Evolutionary conservation across 2,797 vertebrate genomes (phyloP), one percentile per base, ranked within the genome.

Genomic region (Dromococcyx pavoninus): DNA sequence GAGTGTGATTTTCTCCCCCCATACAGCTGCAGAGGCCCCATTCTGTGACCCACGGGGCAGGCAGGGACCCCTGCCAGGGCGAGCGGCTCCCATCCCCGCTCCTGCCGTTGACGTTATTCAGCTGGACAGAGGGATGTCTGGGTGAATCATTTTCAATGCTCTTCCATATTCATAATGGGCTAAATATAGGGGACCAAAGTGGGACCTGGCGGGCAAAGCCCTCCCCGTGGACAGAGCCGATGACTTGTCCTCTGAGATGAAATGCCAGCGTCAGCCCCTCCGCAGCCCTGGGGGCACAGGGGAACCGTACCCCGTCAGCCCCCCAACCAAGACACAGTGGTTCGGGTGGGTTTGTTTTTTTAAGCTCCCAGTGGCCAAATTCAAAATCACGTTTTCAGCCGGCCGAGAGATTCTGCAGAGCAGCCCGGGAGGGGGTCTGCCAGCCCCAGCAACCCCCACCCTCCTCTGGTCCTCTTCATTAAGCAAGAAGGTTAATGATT

Each of bases 111-210:
- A 99, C n/a, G 96, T 98, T 98, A 99, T 99, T 97, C 96, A 89
- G 98, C 98, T 88, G 97, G 99, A 99, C 98, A 99, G 98, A 98
- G 97, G 93, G 97, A 97, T 98, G 99, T 99, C 99, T 96, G 96
- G 96, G 97, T 96, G 96, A 98, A 99, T 99, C 98, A 99, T 98
- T 98, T 98, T 99, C 98, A 99, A 89, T 62, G 86, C 97, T 98
- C 97, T 97, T 98, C 98, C 98, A 98, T 99, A 98, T 98, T 99
- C 98, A 98, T 99, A 98, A 98, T 97, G 98, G 97, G 98, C 98
- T 98, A 98, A 98, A 99, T 98, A 98, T 98, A 98, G 98, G 97
- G 96, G 97, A 97, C 94, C 89, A 97, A 97, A 97, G 96, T 95
- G 97, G 97, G 96, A 97, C 98, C 96, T 98, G 97, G 98, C 97